Evolutionary conservation across 2,113 vertebrate species (phyloP).

Genomic region (Ovis canadensis): DNA sequence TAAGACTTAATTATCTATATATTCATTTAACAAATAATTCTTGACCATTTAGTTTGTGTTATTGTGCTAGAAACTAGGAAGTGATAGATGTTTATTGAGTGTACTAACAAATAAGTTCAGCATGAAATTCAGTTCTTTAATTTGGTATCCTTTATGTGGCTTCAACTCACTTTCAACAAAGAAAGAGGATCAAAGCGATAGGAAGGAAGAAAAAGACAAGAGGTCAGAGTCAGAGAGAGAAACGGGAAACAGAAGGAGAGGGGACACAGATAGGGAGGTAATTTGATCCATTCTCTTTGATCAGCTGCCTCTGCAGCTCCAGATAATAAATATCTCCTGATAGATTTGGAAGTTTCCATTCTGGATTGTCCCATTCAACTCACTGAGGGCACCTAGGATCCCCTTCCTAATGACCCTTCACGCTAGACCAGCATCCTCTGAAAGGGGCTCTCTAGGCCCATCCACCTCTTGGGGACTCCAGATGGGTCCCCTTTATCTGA

Average conservation of each 20-base stretch:
- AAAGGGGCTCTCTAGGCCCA: background rate
- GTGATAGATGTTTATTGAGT: background rate
- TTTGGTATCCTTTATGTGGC: background rate
- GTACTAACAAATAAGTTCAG: background rate
- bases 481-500: background rate
- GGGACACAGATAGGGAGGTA: background rate
- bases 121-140: background rate
- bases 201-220: background rate
- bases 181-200: background rate
- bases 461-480: background rate
- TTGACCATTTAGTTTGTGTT: background rate
- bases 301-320: background rate
- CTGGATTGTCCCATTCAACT: background rate
- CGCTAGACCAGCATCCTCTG: background rate
- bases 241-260: background rate
- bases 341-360: background rate
- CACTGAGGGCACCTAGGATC: background rate
- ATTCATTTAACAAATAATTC: background rate
- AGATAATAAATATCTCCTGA: background rate
- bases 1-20: background rate
- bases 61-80: background rate
- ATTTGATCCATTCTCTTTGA: background rate
- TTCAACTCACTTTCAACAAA: background rate
- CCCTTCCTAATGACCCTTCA: background rate
- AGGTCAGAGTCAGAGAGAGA: background rate